Evolutionary conservation across 2,113 vertebrate species (phyloP).

Genomic region (Neolamprologus toae): DNA sequence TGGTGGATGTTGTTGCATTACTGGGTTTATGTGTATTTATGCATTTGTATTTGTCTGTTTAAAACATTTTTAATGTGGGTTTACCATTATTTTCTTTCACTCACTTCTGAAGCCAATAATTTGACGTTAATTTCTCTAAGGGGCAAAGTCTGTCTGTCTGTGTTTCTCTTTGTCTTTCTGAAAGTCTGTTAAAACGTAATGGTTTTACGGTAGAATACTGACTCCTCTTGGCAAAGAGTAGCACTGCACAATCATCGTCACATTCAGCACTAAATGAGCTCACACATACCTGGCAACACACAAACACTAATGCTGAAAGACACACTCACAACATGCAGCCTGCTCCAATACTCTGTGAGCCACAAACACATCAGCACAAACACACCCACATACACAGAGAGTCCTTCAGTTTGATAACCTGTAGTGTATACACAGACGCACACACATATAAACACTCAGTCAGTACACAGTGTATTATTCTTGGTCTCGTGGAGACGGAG

Average conservation of each 20-base stretch:
- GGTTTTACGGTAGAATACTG: slow-evolving; percentile 22
- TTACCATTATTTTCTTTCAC: not conserved
- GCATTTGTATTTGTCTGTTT: not conserved
- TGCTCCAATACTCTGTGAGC: not conserved
- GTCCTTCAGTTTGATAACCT: not conserved
- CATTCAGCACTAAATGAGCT: not conserved
- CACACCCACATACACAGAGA: not conserved
- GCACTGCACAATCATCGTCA: not conserved
- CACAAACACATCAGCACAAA: not conserved
- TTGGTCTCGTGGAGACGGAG: slow-evolving; percentile 19
- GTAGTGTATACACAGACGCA: not conserved
- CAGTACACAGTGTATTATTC: slow-evolving; percentile 20
- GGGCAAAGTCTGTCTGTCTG: not conserved
- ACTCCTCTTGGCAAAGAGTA: slow-evolving; percentile 15
- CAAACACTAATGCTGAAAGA: not conserved
- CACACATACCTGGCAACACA: not conserved
- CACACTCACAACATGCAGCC: not conserved
- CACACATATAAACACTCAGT: not conserved
- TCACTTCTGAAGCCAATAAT: not conserved
- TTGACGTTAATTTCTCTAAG: not conserved
- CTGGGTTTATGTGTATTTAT: not conserved
- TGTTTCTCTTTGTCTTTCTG: not conserved
- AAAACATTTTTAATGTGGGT: not conserved
- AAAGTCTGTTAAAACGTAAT: not conserved
- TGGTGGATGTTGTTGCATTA: not conserved